Conservation (phyloP, 2,888 invertebrate species). For the Craniophora ligustri region DNA sequence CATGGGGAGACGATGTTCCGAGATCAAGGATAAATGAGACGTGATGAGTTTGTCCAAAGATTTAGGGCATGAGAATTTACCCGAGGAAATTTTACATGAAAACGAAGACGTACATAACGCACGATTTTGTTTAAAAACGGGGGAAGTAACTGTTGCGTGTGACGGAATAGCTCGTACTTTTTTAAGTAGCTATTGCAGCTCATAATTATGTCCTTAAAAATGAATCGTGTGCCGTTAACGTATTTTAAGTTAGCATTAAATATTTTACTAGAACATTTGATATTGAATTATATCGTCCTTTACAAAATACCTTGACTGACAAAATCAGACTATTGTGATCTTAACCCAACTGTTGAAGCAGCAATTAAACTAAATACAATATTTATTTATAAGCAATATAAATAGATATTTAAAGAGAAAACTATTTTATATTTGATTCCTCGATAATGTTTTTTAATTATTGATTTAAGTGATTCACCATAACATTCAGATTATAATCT, state of each 20-base stretch:
- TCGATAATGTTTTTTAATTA: conserved; percentile 1
- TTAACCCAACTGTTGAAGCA: not conserved
- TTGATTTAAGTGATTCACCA: conserved; percentile 1
- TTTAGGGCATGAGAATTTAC: conserved; percentile 80
- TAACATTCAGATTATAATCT: not conserved
- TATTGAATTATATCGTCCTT: not conserved
- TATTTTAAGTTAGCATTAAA: not conserved
- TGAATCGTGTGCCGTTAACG: not conserved
- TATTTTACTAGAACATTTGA: not conserved
- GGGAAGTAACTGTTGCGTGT: conserved; percentile 31
- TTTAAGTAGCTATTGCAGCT: not conserved
- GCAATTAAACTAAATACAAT: not conserved
- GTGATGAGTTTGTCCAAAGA: conserved; percentile 80
- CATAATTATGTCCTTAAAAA: not conserved
- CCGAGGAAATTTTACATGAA: conserved; percentile 67
- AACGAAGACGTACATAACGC: conserved; percentile 56
- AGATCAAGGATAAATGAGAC: conserved; percentile 77
- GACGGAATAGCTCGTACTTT: conserved; percentile 3
- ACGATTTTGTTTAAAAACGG: conserved; percentile 46
- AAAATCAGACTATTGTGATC: not conserved
- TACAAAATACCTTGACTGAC: not conserved
- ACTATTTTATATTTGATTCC: conserved; percentile 5
- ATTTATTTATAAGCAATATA: not conserved
- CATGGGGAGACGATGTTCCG: conserved; percentile 79
- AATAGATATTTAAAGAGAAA: conserved; percentile 19